These are phyloP conservation scores for Eupelmus urozonus DNA, from an alignment of 2,888 invertebrate species.

Conservation along the genomic window DNA sequence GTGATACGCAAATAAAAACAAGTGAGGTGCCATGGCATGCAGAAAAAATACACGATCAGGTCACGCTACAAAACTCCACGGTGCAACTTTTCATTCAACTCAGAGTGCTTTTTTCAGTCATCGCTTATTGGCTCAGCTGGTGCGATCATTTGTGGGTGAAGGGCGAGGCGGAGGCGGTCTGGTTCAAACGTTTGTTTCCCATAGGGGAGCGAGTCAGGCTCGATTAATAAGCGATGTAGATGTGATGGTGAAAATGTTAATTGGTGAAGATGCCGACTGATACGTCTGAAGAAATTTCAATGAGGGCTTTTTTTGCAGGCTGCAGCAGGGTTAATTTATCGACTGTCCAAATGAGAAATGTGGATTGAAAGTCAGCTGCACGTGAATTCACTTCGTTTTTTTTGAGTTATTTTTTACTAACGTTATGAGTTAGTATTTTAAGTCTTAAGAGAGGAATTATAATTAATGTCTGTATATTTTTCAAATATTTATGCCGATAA, in stretches of 20 bases:
- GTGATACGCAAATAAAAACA: constrained; percentile 36
- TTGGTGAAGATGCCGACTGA: too few relatives aligned
- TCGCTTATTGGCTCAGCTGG: constrained; percentile 32
- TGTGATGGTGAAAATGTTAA: too few relatives aligned
- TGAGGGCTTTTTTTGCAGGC: too few relatives aligned
- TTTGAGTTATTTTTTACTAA: too few relatives aligned
- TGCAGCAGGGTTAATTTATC: too few relatives aligned
- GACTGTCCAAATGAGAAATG: background rate
- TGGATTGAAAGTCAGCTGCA: background rate
- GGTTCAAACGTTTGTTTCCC: too few relatives aligned
- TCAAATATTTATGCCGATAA: background rate
- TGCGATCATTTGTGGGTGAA: constrained; percentile 16
- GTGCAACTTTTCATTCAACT: constrained; percentile 56
- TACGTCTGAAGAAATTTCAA: too few relatives aligned
- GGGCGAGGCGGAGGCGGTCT: background rate
- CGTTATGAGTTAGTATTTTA: too few relatives aligned
- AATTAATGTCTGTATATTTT: too few relatives aligned
- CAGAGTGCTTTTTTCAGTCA: constrained; percentile 41
- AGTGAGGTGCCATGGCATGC: constrained; percentile 49
- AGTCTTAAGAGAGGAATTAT: too few relatives aligned
- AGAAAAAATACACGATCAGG: constrained; percentile 38
- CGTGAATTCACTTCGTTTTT: too few relatives aligned
- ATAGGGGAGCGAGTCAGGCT: background rate
- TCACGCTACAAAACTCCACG: constrained; percentile 50
- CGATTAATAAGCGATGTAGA: background rate